Evolutionary conservation across 2,113 vertebrate species (phyloP).

Genomic region (Parus major): DNA sequence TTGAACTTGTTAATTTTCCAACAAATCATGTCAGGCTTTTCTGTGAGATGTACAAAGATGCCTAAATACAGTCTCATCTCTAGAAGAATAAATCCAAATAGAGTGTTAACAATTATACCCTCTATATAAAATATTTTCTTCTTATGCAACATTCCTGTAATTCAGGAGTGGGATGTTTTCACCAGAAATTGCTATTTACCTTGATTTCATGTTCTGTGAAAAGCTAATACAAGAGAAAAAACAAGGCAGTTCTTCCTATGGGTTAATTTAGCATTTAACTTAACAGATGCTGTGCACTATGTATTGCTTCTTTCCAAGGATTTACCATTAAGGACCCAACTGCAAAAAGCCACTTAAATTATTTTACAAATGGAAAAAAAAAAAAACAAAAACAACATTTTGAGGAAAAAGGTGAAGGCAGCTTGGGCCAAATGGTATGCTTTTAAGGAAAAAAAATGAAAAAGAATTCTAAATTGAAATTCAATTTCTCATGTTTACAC

Average conservation of each 20-base stretch:
- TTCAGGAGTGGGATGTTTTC: neutral
- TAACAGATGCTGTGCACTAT: neutral
- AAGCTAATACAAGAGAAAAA: neutral
- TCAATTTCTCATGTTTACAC: neutral
- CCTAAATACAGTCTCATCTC: neutral
- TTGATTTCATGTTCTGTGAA: neutral
- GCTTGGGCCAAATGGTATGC: neutral
- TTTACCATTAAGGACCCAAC: neutral
- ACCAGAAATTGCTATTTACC: neutral
- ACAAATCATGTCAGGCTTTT: conserved; percentile 30
- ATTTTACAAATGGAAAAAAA: neutral
- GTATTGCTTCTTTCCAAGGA: neutral
- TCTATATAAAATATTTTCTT: neutral
- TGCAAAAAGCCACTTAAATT: neutral
- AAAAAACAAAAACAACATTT: neutral
- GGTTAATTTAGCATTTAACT: neutral
- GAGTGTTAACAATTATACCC: neutral
- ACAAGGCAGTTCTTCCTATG: neutral
- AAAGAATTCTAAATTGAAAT: neutral
- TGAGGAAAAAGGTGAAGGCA: neutral
- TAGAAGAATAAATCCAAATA: neutral
- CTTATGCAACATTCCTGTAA: neutral
- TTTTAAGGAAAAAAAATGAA: neutral
- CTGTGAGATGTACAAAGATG: conserved; percentile 4
- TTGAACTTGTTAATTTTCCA: conserved; percentile 50